Conservation (phyloP, 1,140 invertebrate species). For the Pachyrhynchus sulphureomaculatus region DNA sequence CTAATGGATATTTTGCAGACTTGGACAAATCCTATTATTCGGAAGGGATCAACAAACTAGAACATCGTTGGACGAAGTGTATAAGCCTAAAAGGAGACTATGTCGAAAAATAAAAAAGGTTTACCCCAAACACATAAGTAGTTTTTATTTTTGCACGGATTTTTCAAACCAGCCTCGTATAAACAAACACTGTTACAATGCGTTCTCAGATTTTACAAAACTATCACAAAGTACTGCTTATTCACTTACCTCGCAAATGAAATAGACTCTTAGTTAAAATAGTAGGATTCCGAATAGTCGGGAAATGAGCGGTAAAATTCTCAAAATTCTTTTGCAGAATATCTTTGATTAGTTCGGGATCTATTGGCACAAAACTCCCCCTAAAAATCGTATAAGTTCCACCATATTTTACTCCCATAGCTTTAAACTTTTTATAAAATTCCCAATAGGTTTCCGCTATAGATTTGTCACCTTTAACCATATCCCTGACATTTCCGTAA, state of each 20-base stretch:
- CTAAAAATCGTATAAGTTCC: conserved; percentile 51
- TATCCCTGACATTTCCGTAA: conserved; percentile 41
- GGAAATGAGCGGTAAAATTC: conserved; percentile 52
- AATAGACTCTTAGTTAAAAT: conserved; percentile 54
- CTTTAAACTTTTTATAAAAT: no score
- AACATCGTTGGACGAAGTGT: no score
- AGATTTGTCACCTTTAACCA: no score
- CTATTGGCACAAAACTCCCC: conserved; percentile 50
- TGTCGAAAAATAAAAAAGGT: no score
- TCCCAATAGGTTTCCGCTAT: no score
- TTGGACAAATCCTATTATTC: no score
- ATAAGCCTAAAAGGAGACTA: no score
- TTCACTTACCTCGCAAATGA: conserved; percentile 45
- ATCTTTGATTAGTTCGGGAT: conserved; percentile 53
- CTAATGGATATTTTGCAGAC: no score
- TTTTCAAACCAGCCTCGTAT: no score
- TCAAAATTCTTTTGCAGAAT: conserved; percentile 54
- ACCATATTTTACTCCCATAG: conserved; percentile 11
- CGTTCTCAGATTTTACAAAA: background rate
- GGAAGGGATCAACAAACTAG: no score
- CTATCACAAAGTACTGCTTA: conserved; percentile 15
- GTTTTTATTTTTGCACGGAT: no score
- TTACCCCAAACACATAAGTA: no score
- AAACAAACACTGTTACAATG: background rate
- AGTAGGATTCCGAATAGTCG: conserved; percentile 50